Evolutionary conservation across 2,888 invertebrate genomes (phyloP).

Genomic region (Atrina japonica): DNA sequence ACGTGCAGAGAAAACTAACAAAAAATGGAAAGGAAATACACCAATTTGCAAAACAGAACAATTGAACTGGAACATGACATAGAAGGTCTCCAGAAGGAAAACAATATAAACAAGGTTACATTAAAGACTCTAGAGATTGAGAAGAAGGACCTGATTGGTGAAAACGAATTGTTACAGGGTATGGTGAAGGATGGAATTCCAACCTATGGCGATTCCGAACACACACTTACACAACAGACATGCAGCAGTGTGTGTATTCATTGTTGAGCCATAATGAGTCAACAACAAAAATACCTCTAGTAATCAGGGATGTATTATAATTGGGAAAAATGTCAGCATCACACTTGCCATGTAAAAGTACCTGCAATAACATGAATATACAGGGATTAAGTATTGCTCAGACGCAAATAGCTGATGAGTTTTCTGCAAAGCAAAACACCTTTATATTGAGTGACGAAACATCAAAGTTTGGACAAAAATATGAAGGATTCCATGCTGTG

Average conservation of each 20-base stretch:
- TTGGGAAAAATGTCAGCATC: constrained; percentile 39
- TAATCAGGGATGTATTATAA: constrained; percentile 40
- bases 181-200: constrained; percentile 35
- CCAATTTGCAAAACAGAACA: constrained; percentile 21
- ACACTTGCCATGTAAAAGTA: constrained; percentile 40
- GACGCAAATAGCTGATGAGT: constrained; percentile 43
- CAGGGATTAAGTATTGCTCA: constrained; percentile 44
- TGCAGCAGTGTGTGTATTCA: constrained; percentile 42
- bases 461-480: constrained; percentile 44
- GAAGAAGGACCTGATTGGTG: constrained; percentile 28
- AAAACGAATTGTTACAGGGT: constrained; percentile 39
- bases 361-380: constrained; percentile 44
- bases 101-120: constrained; percentile 19
- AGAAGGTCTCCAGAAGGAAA: constrained; percentile 22
- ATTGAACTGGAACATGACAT: constrained; percentile 24
- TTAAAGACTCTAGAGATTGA: constrained; percentile 15
- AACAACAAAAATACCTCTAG: constrained; percentile 35
- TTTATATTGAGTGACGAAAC: constrained; percentile 50
- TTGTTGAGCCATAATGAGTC: constrained; percentile 42
- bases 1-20: constrained; percentile 2
- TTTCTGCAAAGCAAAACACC: constrained; percentile 33
- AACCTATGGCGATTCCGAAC: constrained; percentile 33
- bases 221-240: constrained; percentile 34
- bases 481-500: constrained; percentile 48
- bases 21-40: constrained; percentile 9